Evolutionary conservation across 2,113 vertebrate genomes (phyloP), one percentile per base, ranked within the genome.

Genomic region (Psittacus erithacus): DNA sequence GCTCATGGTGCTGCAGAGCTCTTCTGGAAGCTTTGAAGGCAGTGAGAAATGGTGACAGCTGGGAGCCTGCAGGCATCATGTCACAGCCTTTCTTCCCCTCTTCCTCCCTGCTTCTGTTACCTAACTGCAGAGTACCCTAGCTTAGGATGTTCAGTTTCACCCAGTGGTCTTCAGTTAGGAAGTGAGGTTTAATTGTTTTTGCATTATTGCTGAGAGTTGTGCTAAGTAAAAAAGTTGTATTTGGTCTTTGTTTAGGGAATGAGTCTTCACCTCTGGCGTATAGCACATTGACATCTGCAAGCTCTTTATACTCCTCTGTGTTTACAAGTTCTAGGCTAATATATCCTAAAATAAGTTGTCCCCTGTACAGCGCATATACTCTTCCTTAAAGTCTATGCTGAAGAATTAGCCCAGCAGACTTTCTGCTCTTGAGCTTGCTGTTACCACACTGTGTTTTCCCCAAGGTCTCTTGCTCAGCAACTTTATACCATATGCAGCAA

Each of bases 1-100:
- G 28, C 5, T 23, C 12, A 4, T 5, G 12, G 31, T 1, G 0
- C 23, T 63, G 27, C 41, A 52, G n/a, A 52, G 29, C 0, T 0
- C 4, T 39, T 67, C 12, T 15, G 17, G 25, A 41, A 82, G 41
- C n/a, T 77, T 35, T 7, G 3, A 15, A 67, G 62, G 17, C 41
- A 52, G 33, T 17, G 23, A 75, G 41, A 91, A 79, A 79, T 15
- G 5, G 6, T 38, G 65, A 50, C 62, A 82, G 17, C 33, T 62
- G n/a, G 28, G 8, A 73, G 12, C 13, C 27, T 15, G 5, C 4
- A 38, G 24, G 29, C 1, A 1, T 49, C 53, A 68, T 6, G 23
- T 25, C 31, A 44, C 13, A 35, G 18, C 2, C 8, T 75, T 73
- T 19, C 6, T 76, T 92, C 14, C 53, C 4, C 11, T 60, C 53